Evolutionary conservation across 2,113 vertebrate species (phyloP), one percentile per base, ranked within the genome.

Genomic region (Neomonachus schauinslandi): DNA sequence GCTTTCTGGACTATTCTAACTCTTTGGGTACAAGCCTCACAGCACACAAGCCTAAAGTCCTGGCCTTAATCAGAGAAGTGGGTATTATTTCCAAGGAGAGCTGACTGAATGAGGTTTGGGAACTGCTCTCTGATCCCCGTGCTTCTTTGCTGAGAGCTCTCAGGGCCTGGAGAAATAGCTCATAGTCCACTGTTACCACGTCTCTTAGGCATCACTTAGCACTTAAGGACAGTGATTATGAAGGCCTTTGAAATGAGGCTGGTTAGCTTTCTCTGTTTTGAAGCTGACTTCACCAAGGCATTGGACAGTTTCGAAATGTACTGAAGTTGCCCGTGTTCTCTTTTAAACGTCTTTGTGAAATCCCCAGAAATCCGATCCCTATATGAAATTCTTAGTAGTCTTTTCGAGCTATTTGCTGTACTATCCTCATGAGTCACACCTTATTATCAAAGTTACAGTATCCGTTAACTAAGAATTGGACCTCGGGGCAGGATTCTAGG

Each of bases 371-470:
- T 16, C 39, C 13, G 0, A 22, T 26, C 28, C 46, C 31, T 61
- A 0, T 51, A 39, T 87, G 51, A 95, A 94, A 94, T 80, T 96
- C 83, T 46, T 63, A 53, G 80, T 87, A 61, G 84, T 33, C 74
- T 94, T 93, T 95, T 79, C 42, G n/a, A 87, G 10, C n/a, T 87
- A 19, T 89, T 71, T 90, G 90, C 33, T 77, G 28, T 26, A 36
- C 59, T 22, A 21, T 18, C 26, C 42, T 95, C 51, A 39, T 26
- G 63, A 95, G 90, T 85, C 76, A 90, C 74, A 88, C 88, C 46
- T 97, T 94, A 88, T 93, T 94, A 94, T 96, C 91, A 92, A 97
- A 96, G 86, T 94, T 94, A 92, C 4, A 1, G 69, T 86, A 94
- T 65, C 93, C 5, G 18, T 94, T 97, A 95, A 82, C 72, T 96